Conservation (phyloP, 2,797 vertebrate species). For the Tangara arthus region DNA sequence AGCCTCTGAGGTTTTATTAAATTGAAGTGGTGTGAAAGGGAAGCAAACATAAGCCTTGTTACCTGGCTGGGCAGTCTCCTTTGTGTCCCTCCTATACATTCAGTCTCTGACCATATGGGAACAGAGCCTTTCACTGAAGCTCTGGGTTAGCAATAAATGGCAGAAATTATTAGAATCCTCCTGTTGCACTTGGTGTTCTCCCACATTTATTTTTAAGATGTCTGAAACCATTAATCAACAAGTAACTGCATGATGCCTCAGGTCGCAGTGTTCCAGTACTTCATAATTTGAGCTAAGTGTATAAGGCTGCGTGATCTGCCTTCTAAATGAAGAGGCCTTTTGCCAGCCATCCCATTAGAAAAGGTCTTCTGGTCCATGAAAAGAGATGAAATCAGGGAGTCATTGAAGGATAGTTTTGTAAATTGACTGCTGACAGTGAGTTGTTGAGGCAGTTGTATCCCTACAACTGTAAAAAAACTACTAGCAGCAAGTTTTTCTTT, state of each 20-base stretch:
- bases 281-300: neutral
- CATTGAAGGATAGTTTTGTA: slow-evolving; percentile 29
- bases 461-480: neutral
- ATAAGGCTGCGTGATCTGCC: neutral
- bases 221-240: slow-evolving; percentile 41
- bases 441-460: neutral
- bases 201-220: neutral
- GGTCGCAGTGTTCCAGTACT: neutral
- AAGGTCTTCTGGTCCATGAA: slow-evolving; percentile 20
- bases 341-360: slow-evolving; percentile 61
- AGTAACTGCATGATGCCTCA: neutral
- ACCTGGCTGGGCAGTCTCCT: neutral
- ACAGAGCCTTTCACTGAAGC: neutral
- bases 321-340: neutral
- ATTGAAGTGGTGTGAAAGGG: neutral
- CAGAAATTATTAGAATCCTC: neutral
- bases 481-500: slow-evolving; percentile 22
- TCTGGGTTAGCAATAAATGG: neutral
- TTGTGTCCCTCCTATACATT: fast-evolving
- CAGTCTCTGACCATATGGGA: neutral
- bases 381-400: neutral
- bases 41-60: neutral
- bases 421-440: neutral
- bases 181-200: neutral
- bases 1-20: neutral